Conservation (phyloP, 2,888 invertebrate species). For the Panorpa germanica region DNA sequence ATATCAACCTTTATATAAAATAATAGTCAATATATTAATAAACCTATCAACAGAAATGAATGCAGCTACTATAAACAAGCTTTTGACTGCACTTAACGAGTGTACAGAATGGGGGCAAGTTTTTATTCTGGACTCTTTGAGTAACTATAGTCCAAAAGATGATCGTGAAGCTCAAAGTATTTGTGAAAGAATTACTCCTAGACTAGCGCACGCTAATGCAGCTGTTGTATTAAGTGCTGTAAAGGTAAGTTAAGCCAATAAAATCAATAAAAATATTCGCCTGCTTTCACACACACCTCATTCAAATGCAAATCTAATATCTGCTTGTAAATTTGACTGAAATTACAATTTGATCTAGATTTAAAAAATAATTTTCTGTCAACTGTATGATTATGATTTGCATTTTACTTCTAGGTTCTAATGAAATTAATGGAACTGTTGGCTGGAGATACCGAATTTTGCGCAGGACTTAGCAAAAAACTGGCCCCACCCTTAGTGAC, state of each 20-base stretch:
- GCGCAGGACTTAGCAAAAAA: constrained; percentile 85
- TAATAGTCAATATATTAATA: neutral
- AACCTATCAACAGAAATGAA: constrained; percentile 55
- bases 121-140: constrained; percentile 92
- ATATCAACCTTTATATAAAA: neutral
- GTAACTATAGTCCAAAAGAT: constrained; percentile 93
- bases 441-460: constrained; percentile 82
- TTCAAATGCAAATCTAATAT: neutral
- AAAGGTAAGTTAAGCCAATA: constrained; percentile 43
- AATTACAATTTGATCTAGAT: neutral
- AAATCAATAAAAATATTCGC: neutral
- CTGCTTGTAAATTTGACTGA: neutral
- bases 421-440: constrained; percentile 99
- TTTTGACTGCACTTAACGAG: constrained; percentile 94
- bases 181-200: constrained; percentile 91
- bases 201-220: constrained; percentile 96
- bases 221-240: constrained; percentile 97
- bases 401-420: constrained; percentile 35
- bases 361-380: neutral
- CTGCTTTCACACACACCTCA: neutral
- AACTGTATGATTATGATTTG: constrained; percentile 2
- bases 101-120: constrained; percentile 99
- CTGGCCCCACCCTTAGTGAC: constrained; percentile 98
- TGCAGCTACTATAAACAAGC: constrained; percentile 92
- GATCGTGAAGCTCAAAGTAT: constrained; percentile 97